Conservation (phyloP, 2,888 invertebrate species). For the Boloria selene region DNA sequence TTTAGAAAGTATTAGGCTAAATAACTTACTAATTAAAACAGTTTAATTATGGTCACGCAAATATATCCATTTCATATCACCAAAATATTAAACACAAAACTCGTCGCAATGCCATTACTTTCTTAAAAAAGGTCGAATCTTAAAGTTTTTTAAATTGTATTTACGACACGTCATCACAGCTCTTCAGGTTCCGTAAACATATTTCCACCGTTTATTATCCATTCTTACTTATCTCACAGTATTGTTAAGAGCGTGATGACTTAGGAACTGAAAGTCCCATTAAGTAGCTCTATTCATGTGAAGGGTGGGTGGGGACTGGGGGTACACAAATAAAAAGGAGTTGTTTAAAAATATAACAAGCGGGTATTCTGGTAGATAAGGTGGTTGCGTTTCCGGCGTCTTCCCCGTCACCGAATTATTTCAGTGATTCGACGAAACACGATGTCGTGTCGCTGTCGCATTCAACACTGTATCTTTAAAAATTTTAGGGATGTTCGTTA, state of each 20-base stretch:
- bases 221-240: constrained; percentile 69
- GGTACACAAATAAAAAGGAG: constrained; percentile 78
- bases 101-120: background rate
- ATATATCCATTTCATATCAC: background rate
- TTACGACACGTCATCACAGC: constrained; percentile 8
- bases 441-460: constrained; percentile 74
- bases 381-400: constrained; percentile 79
- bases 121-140: constrained; percentile 3
- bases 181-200: constrained; percentile 56
- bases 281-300: constrained; percentile 80
- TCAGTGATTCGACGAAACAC: constrained; percentile 78
- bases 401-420: constrained; percentile 74
- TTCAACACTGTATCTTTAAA: constrained; percentile 81
- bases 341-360: constrained; percentile 81
- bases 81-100: background rate
- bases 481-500: constrained; percentile 64
- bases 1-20: too few species aligned
- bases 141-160: constrained; percentile 6
- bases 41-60: background rate
- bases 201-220: constrained; percentile 80
- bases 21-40: too few species aligned
- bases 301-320: constrained; percentile 57
- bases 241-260: constrained; percentile 81
- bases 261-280: constrained; percentile 82
- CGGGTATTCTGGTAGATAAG: constrained; percentile 80